phyloP scores from a whole-genome alignment of 2,888 invertebrate species.

The Protodeltote pygarga region DNA sequence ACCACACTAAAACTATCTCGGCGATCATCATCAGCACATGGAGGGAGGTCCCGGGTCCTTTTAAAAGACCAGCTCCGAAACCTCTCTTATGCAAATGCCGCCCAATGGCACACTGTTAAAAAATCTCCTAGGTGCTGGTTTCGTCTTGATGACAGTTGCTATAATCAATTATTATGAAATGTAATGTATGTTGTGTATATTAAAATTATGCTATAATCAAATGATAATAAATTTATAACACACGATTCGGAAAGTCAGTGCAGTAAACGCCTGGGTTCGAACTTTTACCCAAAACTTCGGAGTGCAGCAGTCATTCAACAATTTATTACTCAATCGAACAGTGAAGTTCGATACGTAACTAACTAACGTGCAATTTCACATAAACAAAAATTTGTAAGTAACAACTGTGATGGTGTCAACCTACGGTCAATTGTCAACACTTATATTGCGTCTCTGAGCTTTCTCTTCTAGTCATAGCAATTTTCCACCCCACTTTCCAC shows the following conservation, averaged over 20 bases:
- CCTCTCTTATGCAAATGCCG: too few relatives aligned
- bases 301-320: background rate
- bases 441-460: slow-evolving; percentile 32
- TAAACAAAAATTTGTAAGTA: slow-evolving; percentile 9
- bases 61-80: too few relatives aligned
- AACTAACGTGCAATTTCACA: slow-evolving; percentile 12
- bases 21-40: too few relatives aligned
- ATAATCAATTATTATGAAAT: background rate
- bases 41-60: too few relatives aligned
- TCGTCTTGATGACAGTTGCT: background rate
- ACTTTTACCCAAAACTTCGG: background rate
- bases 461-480: slow-evolving; percentile 33
- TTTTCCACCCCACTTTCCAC: slow-evolving; percentile 33
- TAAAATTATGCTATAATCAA: background rate
- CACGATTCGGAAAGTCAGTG: background rate
- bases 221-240: background rate
- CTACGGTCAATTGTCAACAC: slow-evolving; percentile 17
- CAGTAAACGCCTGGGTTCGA: background rate
- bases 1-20: too few relatives aligned
- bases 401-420: too few relatives aligned
- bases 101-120: too few relatives aligned
- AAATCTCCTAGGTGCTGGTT: background rate
- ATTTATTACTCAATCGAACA: background rate
- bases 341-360: background rate
- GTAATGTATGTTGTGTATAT: too few relatives aligned